These are phyloP conservation scores for Cerastoderma edule DNA, from an alignment of 2,888 invertebrate species.

Conservation along the genomic window DNA sequence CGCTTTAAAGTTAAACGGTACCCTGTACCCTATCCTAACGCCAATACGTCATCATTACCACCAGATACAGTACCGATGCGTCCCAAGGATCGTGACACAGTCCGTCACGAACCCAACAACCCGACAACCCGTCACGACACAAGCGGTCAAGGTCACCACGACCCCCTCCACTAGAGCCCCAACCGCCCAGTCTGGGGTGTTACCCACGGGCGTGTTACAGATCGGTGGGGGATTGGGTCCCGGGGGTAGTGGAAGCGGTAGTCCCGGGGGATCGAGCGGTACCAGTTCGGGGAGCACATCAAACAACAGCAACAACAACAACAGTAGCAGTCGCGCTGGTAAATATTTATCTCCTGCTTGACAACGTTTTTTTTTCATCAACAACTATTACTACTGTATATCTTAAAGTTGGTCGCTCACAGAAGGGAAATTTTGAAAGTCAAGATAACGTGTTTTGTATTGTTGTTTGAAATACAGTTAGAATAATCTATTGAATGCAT, in stretches of 20 bases:
- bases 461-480: too few species aligned
- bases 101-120: neutral
- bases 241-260: neutral
- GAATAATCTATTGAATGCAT: too few species aligned
- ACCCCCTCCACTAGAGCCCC: slow-evolving; percentile 51
- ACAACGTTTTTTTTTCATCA: too few species aligned
- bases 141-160: slow-evolving; percentile 24
- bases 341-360: too few species aligned
- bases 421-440: too few species aligned
- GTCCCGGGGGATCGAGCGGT: neutral
- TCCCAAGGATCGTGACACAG: neutral
- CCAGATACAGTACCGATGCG: slow-evolving; percentile 10
- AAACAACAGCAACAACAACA: slow-evolving; percentile 10
- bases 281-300: neutral
- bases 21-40: too few species aligned
- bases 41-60: too few species aligned
- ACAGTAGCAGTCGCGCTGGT: slow-evolving; percentile 3
- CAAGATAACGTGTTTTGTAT: too few species aligned
- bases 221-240: slow-evolving; percentile 4
- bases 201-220: slow-evolving; percentile 18
- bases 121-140: slow-evolving; percentile 31
- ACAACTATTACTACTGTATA: too few species aligned
- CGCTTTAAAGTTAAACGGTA: too few species aligned
- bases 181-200: slow-evolving; percentile 25
- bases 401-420: too few species aligned